A percentile compares a stretch with the other conserved stretches of the same genome.
Conservation (phyloP, 2,113 vertebrate species). For the Solea senegalensis region DNA sequence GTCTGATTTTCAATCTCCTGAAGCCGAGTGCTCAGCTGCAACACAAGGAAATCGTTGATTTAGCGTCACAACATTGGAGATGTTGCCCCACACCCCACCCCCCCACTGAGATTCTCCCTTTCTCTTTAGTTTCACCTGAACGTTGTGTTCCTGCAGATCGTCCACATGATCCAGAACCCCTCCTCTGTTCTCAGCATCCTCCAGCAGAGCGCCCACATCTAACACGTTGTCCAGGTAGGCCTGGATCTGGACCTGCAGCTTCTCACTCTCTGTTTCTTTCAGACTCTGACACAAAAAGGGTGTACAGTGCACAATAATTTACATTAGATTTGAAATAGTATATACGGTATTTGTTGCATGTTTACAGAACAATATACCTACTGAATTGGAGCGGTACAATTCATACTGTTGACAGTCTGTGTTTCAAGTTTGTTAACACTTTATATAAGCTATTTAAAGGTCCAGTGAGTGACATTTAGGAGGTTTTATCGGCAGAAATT, state of each 20-base stretch:
- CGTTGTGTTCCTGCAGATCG: constrained; percentile 88
- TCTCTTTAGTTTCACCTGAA: constrained; percentile 75
- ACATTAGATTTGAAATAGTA: background rate
- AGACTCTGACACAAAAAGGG: constrained; percentile 77
- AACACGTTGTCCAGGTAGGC: constrained; percentile 98
- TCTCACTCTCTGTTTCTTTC: constrained; percentile 92
- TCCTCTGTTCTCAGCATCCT: constrained; percentile 93
- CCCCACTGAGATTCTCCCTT: background rate
- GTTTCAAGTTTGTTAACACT: no score
- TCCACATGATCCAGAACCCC: constrained; percentile 90
- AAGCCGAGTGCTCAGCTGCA: constrained; percentile 86
- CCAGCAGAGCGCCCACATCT: constrained; percentile 91
- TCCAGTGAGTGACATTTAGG: no score
- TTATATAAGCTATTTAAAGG: no score
- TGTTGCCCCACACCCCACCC: background rate
- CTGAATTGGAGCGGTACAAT: background rate
- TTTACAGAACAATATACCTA: background rate
- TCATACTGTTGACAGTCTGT: no score
- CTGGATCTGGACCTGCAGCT: constrained; percentile 97
- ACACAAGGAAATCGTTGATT: background rate
- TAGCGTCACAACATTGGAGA: background rate
- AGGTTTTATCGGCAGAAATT: no score
- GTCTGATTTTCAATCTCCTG: constrained; percentile 87
- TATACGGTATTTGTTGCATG: background rate
- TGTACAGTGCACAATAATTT: background rate